Base-by-base conservation (phyloP, 2,888 invertebrate species). In the Atethmia centrago region DNA sequence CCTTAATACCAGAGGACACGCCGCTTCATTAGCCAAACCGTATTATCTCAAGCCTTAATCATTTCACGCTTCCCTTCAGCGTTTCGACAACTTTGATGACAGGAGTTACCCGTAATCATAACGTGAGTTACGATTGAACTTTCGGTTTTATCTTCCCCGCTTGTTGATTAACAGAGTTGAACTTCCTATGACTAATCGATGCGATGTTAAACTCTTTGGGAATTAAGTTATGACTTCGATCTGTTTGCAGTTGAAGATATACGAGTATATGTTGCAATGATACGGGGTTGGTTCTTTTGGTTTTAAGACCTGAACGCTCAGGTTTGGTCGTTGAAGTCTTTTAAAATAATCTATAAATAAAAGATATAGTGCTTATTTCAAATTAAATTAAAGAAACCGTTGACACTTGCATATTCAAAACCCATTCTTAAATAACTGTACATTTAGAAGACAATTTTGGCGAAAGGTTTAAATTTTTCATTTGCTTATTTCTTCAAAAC, bases 1-100 rank as follows among this genome's bases (percentile, higher is more conserved):
- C 86, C 86, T 73, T 87, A 87, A 92, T 92, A 91, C 74, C 76
- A 83, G 74, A 79, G 86, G 88, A 88, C 87, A 87, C 86, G 83
- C 82, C 85, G 90, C 90, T 94, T 94, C 93, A 94, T 95, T 94
- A 94, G 91, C 89, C 89, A 86, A 88, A 93, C 90, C 90, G 87
- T 93, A 94, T 94, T 94, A 95, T 94, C 91, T 91, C 88, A 88
- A 90, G 90, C 91, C 90, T 91, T 94, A 92, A 94, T 93, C 93
- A 94, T 94, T 94, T 95, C 92, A 92, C 93, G 92, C 92, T 92
- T 91, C 91, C 91, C 89, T 92, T 91, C 90, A 90, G 80, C 85
- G 83, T 88, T 90, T 88, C 89, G 86, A 87, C 88, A 88, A 90
- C 83, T 92, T 91, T 91, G 91, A 93, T 93, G 89, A 90, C 86